These are phyloP conservation scores for Orthosia cruda DNA, from an alignment of 2,888 invertebrate genomes.

Conservation along the genomic window DNA sequence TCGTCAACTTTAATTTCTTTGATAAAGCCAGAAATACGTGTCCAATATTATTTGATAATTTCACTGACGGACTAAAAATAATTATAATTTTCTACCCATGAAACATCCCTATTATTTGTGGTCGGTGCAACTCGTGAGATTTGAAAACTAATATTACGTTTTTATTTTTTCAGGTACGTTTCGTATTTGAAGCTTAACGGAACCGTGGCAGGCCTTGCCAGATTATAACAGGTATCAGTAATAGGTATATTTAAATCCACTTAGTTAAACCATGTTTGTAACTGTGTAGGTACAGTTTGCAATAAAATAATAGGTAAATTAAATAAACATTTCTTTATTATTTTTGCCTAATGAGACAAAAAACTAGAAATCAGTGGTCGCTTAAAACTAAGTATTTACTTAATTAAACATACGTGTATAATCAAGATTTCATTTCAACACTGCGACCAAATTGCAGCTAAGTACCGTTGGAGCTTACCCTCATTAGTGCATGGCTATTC, in stretches of 20 bases:
- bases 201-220: neutral
- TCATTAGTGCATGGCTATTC: slow-evolving; percentile 41
- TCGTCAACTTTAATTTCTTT: too few relatives aligned
- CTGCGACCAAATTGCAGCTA: slow-evolving; percentile 20
- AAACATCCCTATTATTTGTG: too few relatives aligned
- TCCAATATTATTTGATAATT: too few relatives aligned
- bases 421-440: slow-evolving; percentile 30
- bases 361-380: neutral
- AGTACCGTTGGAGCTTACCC: slow-evolving; percentile 10
- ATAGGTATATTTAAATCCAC: neutral
- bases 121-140: too few relatives aligned
- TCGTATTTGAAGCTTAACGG: too few relatives aligned
- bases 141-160: slow-evolving; percentile 2
- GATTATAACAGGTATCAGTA: neutral
- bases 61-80: too few relatives aligned
- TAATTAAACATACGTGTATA: neutral
- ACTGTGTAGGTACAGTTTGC: too few relatives aligned
- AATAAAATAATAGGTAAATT: too few relatives aligned
- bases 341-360: neutral
- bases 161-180: slow-evolving; percentile 35
- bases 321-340: neutral
- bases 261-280: too few relatives aligned
- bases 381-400: slow-evolving; percentile 17
- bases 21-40: too few relatives aligned
- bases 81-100: too few relatives aligned